These are phyloP conservation scores for Anabas testudineus DNA, from an alignment of 2,797 vertebrate species.

Conservation along the genomic window DNA sequence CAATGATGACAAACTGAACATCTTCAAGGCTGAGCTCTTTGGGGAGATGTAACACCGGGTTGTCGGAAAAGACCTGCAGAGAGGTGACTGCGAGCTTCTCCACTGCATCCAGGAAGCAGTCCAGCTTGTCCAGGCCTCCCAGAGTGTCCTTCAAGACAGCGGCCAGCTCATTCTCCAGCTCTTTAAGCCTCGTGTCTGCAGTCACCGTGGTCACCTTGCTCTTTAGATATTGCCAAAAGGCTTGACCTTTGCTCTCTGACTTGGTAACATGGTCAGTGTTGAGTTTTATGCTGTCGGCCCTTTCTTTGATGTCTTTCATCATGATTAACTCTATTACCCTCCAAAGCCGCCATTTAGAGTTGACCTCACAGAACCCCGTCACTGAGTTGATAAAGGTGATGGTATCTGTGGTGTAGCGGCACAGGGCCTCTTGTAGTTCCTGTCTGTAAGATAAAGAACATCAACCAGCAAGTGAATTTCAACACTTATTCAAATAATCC, in stretches of 20 bases:
- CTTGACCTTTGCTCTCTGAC: constrained; percentile 47
- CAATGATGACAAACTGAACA: constrained; percentile 52
- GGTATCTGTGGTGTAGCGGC: constrained; percentile 68
- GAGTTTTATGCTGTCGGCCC: constrained; percentile 50
- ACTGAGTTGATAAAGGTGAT: constrained; percentile 61
- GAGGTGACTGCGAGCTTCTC: constrained; percentile 82
- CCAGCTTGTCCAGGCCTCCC: constrained; percentile 70
- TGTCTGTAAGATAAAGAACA: constrained; percentile 57
- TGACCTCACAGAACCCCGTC: constrained; percentile 62
- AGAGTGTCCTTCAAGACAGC: constrained; percentile 63
- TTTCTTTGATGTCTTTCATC: constrained; percentile 74
- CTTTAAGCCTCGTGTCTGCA: constrained; percentile 35
- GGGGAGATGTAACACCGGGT: constrained; percentile 53
- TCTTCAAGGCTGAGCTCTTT: constrained; percentile 8
- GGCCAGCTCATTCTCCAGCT: constrained; percentile 72
- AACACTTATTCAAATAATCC: too few species aligned
- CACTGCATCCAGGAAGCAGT: constrained; percentile 74
- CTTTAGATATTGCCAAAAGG: constrained; percentile 61
- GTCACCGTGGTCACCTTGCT: constrained; percentile 43
- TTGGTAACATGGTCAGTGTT: constrained; percentile 50
- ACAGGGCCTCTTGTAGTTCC: constrained; percentile 52
- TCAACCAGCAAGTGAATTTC: background rate
- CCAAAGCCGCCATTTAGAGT: constrained; percentile 62
- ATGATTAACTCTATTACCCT: constrained; percentile 63
- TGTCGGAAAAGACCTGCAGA: constrained; percentile 68